These are phyloP conservation scores for Meliscaeva auricollis DNA, from an alignment of 2,888 invertebrate genomes.

Conservation along the genomic window DNA sequence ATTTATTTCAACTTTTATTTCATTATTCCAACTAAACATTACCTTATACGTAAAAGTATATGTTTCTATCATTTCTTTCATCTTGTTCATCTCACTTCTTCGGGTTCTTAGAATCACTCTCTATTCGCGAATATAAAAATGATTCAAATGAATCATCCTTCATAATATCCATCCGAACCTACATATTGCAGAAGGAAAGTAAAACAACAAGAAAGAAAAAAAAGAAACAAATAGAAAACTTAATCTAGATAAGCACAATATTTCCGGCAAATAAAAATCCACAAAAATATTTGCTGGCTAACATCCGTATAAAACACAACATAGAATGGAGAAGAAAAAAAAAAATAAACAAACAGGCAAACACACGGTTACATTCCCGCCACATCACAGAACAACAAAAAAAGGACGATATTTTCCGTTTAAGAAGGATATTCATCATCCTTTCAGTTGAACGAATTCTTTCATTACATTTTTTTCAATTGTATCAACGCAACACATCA, in stretches of 20 bases:
- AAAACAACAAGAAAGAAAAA: not conserved
- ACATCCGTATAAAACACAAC: slow-evolving; percentile 3
- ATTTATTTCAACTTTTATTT: slow-evolving; percentile 17
- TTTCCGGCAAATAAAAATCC: slow-evolving; percentile 54
- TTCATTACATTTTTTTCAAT: slow-evolving; percentile 66
- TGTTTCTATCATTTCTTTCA: slow-evolving; percentile 44
- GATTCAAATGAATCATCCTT: slow-evolving; percentile 55
- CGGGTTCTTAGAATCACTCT: not conserved
- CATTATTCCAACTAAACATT: slow-evolving; percentile 45
- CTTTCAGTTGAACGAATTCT: slow-evolving; percentile 68
- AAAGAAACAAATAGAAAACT: slow-evolving; percentile 40
- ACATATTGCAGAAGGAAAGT: not conserved
- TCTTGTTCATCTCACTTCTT: not conserved
- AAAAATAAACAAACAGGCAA: slow-evolving; percentile 10
- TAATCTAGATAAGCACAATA: slow-evolving; percentile 62
- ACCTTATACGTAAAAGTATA: slow-evolving; percentile 46
- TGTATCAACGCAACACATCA: slow-evolving; percentile 61
- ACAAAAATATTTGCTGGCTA: slow-evolving; percentile 47
- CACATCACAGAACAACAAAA: slow-evolving; percentile 1
- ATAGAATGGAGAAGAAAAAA: not conserved
- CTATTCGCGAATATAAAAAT: slow-evolving; percentile 22
- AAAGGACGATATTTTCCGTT: slow-evolving; percentile 2
- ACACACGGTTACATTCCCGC: slow-evolving; percentile 42
- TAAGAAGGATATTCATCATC: slow-evolving; percentile 68
- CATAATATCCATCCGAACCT: not conserved